Evolutionary conservation across 53 echinoderm and acorn worm genomes (phyloP), one percentile per base, ranked within the genome.

Genomic region (Echinometra lucunter): DNA sequence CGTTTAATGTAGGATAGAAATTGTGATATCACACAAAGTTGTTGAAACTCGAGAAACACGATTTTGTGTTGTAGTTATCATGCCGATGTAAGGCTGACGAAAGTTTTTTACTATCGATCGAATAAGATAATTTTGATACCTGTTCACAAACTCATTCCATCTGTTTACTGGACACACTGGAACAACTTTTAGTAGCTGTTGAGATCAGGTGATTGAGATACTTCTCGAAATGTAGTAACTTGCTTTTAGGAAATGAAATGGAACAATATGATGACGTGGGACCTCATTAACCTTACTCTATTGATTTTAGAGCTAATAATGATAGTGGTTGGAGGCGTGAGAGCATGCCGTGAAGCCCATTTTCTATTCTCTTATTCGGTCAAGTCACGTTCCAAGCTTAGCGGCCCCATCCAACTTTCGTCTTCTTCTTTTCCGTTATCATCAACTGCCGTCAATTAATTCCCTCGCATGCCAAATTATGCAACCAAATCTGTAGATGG

Each of bases 291-390:
- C 78, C 55, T 74, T 47, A 53, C 80, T 78, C 75, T 92, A 80
- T 94, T 94, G 94, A 94, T 94, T 66, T 60, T 25, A 82, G 60
- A 83, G 66, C 94, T 94, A 94, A 94, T 94, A 94, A 94, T 83
- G 94, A 94, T 94, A 94, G 66, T 94, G 94, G 89, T 35, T 58
- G 45, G 9, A 89, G 89, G 89, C 89, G 89, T 57, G 58, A 60
- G 57, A 32, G 32, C 89, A 89, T 38, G 89, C 37, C 23, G 37
- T 89, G 40, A 37, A 32, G 37, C 23, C 37, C 89, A 85, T 85
- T 45, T 63, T 44, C 70, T 63, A 12, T 44, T 92, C 37, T 92
- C 38, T 74, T 21, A 34, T 45, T 45, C 27, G 74, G 75, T 75
- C 92, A 47, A 30, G 92, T 53, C 78, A 78, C 92, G 75, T 92